Base-by-base conservation (phyloP, 1,140 invertebrate species). In the Nylanderia fulva region DNA sequence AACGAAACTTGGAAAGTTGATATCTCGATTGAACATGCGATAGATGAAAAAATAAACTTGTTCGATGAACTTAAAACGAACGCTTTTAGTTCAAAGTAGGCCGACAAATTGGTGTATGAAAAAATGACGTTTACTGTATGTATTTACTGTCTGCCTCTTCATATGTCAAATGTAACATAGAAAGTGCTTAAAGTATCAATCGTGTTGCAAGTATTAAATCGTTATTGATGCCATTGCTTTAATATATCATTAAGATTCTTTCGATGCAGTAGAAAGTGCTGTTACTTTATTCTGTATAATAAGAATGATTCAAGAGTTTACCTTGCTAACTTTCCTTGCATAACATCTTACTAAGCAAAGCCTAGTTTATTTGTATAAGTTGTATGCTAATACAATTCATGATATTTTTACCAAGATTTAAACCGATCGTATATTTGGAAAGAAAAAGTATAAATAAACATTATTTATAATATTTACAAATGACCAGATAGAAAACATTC, bases 161-260 rank as follows among this genome's bases (percentile, higher is more conserved):
- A 48, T 18, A 48, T 18, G 1, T 48, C 5, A 48, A 48, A 48
- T 48, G 0, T 48, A 15, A 48, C 45, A 48, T 33, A 48, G 45
- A 48, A 48, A 48, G 45, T 48, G 8, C 4, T 13, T 56, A 56
- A 27, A 13, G 0, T 60, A 60, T 58, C 4, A 24, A 45, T 45
- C 42, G 15, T 48, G 45, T 48, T 48, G 45, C 45, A 48, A 48
- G 0, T 18, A 18, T 48, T 48, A 4, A 48, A 48, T 48, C 15
- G 5, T 48, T 48, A 48, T 48, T 48, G 45, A 48, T 75, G 21
- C 21, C 45, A 58, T 13, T 45, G 45, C 3, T 48, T 48, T 48
- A 15, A 48, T 39, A 60, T 39, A 11, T 42, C 80, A 84, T 87
- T 63, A 75, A 39, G 66, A 87, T 87, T 75, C 85, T 15, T 27